Conservation (phyloP, 2,797 vertebrate species). For the Poecilia velifera region DNA sequence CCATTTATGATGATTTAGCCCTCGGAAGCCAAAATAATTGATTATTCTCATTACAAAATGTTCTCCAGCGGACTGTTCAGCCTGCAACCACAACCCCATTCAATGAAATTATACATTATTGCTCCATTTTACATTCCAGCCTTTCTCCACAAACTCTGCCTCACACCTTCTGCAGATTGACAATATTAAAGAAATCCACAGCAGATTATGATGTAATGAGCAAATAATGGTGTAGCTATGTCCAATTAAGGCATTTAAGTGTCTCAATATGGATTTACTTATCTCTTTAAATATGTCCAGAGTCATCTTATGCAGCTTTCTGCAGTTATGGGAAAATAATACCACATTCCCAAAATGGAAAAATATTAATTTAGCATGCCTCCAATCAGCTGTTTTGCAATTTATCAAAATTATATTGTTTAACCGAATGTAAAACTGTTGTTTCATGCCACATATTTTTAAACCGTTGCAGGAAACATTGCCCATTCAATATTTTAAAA, state of each 20-base stretch:
- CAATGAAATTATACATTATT: slow-evolving; percentile 60
- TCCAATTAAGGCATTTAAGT: slow-evolving; percentile 1
- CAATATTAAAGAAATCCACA: slow-evolving; percentile 53
- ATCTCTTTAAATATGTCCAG: slow-evolving; percentile 17
- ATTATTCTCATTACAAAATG: slow-evolving; percentile 77
- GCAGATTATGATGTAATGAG: slow-evolving; percentile 26
- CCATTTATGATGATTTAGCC: slow-evolving; percentile 53
- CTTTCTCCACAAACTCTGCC: slow-evolving; percentile 27
- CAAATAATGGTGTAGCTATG: neutral
- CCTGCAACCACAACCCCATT: slow-evolving; percentile 61
- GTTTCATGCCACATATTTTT: neutral
- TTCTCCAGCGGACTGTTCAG: slow-evolving; percentile 61
- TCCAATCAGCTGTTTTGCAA: neutral
- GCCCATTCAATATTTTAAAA: neutral
- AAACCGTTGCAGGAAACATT: neutral
- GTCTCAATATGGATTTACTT: slow-evolving; percentile 14
- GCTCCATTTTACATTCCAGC: slow-evolving; percentile 33
- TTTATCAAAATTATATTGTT: neutral
- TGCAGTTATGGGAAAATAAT: slow-evolving; percentile 27
- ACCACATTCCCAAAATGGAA: slow-evolving; percentile 8
- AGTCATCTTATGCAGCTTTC: slow-evolving; percentile 23
- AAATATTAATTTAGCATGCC: neutral
- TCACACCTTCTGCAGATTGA: slow-evolving; percentile 30
- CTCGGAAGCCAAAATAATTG: slow-evolving; percentile 67
- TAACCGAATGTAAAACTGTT: neutral